Percentiles rank a stretch among this genome's conserved stretches.
phyloP scores from a whole-genome alignment of 37 sponge, comb jelly and placozoan genomes.

The Spongia lamella region DNA sequence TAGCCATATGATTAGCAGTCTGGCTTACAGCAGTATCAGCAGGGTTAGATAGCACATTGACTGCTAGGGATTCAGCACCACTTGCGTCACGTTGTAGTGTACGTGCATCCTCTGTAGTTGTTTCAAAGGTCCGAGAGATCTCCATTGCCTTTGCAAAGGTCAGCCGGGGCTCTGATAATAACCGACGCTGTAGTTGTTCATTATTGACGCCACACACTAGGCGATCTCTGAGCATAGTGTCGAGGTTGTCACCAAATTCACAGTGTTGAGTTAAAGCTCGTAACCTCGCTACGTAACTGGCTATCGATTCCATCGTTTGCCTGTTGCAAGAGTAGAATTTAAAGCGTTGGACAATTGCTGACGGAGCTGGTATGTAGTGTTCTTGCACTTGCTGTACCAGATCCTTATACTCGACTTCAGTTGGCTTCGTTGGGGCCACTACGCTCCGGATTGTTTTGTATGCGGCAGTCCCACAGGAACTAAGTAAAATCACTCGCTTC shows the following conservation, averaged over 20 bases:
- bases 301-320: not conserved
- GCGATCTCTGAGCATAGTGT: not conserved
- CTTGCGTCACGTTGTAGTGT: not conserved
- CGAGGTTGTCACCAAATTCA: slow-evolving; percentile 6
- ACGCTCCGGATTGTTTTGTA: slow-evolving; percentile 2
- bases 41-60: too few relatives aligned
- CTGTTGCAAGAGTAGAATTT: not conserved
- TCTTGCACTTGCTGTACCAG: not conserved
- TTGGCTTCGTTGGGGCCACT: slow-evolving; percentile 13
- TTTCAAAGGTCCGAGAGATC: slow-evolving; percentile 1
- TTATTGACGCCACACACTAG: too few relatives aligned
- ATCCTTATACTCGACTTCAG: not conserved
- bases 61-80: not conserved
- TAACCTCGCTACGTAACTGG: not conserved
- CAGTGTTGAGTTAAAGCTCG: not conserved
- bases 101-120: not conserved
- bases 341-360: slow-evolving; percentile 1
- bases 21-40: too few relatives aligned
- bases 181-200: too few relatives aligned
- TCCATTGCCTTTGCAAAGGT: slow-evolving; percentile 2
- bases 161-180: not conserved
- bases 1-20: too few relatives aligned
- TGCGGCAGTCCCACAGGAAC: too few relatives aligned
- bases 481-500: not conserved
- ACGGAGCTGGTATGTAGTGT: not conserved